Evolutionary conservation across 2,113 vertebrate genomes (phyloP).

Genomic region (Lampris megalopsis): DNA sequence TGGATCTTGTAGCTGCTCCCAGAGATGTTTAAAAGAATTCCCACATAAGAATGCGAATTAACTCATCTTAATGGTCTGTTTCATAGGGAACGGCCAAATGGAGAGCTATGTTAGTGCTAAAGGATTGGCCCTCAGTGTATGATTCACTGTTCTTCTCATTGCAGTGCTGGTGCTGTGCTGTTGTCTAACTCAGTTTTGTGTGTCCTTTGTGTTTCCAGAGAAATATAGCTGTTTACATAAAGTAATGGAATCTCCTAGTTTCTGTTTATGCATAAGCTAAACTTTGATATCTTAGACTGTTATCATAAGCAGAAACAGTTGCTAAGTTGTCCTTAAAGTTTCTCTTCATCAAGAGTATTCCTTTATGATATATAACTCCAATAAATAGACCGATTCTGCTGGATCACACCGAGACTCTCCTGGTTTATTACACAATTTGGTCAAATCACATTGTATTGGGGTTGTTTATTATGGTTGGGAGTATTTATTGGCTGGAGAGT

Average conservation of each 20-base stretch:
- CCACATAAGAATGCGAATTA: constrained; percentile 28
- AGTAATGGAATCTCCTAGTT: constrained; percentile 51
- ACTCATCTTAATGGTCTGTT: constrained; percentile 42
- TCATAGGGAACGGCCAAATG: constrained; percentile 28
- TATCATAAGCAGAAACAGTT: constrained; percentile 64
- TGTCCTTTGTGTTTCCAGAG: constrained; percentile 46
- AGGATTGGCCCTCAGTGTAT: constrained; percentile 19
- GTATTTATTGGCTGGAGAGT: neutral
- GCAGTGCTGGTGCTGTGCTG: constrained; percentile 33
- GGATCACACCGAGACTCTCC: constrained; percentile 25
- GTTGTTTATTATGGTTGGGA: neutral
- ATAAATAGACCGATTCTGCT: constrained; percentile 4
- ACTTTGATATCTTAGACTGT: constrained; percentile 59
- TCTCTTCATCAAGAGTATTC: constrained; percentile 15
- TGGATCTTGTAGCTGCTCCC: constrained; percentile 21
- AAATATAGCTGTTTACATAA: constrained; percentile 67
- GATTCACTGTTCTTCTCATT: constrained; percentile 30
- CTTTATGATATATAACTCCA: constrained; percentile 25
- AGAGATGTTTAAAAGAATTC: constrained; percentile 40
- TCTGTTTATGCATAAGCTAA: constrained; percentile 62
- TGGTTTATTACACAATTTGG: neutral
- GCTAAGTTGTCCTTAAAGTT: constrained; percentile 63
- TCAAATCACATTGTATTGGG: neutral
- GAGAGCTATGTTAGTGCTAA: constrained; percentile 22
- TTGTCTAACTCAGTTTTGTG: constrained; percentile 49